Evolutionary conservation across 2,113 vertebrate genomes (phyloP).

Genomic region (Ciconia maguari): DNA sequence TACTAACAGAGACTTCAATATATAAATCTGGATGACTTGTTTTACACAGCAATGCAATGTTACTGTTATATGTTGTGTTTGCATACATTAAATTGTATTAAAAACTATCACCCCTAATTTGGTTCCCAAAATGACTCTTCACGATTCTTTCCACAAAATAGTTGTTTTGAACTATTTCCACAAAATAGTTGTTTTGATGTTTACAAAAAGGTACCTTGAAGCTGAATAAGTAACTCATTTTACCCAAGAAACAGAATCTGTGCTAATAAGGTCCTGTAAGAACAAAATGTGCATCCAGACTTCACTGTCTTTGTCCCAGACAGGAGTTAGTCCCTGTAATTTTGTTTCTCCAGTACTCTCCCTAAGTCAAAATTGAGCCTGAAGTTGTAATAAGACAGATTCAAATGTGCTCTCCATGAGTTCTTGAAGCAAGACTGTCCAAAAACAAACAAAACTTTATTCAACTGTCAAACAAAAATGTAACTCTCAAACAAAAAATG

Average conservation of each 20-base stretch:
- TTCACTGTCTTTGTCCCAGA: neutral
- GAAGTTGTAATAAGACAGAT: neutral
- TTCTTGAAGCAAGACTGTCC: neutral
- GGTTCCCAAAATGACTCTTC: constrained; percentile 25
- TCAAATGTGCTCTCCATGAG: neutral
- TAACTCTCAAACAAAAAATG: neutral
- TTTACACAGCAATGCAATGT: constrained; percentile 55
- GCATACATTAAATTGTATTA: constrained; percentile 31
- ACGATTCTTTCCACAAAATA: neutral
- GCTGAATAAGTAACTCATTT: neutral
- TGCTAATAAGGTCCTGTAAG: neutral
- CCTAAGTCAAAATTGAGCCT: neutral
- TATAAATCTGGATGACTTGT: constrained; percentile 66
- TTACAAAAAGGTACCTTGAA: neutral
- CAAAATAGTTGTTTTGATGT: neutral
- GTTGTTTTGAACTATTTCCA: neutral
- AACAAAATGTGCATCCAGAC: neutral
- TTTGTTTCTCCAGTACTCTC: neutral
- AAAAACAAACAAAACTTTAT: neutral
- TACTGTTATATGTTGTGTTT: constrained; percentile 47
- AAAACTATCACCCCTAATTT: constrained; percentile 22
- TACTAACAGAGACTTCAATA: constrained; percentile 69
- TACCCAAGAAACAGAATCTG: neutral
- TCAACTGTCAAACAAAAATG: neutral
- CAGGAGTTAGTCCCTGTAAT: neutral